Evolutionary conservation across 2,888 invertebrate genomes (phyloP).

Genomic region (Rugalucina vietnamica): DNA sequence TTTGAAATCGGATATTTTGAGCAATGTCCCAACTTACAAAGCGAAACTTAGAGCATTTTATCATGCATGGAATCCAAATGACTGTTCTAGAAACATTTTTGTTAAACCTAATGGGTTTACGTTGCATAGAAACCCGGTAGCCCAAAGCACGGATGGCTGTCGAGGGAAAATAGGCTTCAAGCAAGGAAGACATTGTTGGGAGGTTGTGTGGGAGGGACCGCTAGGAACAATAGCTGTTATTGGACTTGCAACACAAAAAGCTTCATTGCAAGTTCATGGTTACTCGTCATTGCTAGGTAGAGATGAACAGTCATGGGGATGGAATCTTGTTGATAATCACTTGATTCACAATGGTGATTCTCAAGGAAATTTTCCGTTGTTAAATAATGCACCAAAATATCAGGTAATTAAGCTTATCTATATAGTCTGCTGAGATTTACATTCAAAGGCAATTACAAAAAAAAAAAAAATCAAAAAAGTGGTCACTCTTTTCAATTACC

Average conservation of each 20-base stretch:
- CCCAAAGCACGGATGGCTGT: conserved; percentile 98
- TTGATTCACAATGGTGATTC: conserved; percentile 98
- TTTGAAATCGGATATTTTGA: conserved; percentile 95
- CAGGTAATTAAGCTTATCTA: conserved; percentile 92
- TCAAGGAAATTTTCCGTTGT: conserved; percentile 95
- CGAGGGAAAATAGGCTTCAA: conserved; percentile 93
- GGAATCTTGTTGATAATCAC: conserved; percentile 99
- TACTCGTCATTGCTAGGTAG: conserved; percentile 97
- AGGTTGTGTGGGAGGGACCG: conserved; percentile 99
- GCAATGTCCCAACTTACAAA: conserved; percentile 95
- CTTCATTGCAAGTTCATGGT: conserved; percentile 96
- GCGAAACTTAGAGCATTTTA: conserved; percentile 94
- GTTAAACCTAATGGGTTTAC: conserved; percentile 99
- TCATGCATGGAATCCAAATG: conserved; percentile 98
- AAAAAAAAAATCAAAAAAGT: too few relatives aligned
- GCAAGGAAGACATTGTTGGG: conserved; percentile 98
- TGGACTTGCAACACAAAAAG: conserved; percentile 88
- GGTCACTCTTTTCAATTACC: too few relatives aligned
- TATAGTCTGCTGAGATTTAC: too few relatives aligned
- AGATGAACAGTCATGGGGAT: conserved; percentile 99
- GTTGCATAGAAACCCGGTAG: conserved; percentile 98
- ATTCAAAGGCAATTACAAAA: too few relatives aligned
- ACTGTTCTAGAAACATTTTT: conserved; percentile 98
- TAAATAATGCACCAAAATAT: conserved; percentile 98
- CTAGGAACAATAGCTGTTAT: conserved; percentile 99